These are phyloP conservation scores for Scarus forsteni DNA, from an alignment of 2,797 vertebrate species.

Conservation along the genomic window DNA sequence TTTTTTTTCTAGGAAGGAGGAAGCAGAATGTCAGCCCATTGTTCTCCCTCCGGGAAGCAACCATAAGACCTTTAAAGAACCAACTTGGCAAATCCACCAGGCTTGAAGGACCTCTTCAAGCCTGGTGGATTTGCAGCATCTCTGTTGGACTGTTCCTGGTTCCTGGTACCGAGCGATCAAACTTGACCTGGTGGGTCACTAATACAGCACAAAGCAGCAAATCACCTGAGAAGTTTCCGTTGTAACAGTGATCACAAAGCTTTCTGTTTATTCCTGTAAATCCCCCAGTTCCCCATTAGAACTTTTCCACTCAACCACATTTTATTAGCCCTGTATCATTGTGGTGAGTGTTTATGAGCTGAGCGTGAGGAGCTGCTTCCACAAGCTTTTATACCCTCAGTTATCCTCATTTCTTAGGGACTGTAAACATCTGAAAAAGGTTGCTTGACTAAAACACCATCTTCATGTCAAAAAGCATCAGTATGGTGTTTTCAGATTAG, in stretches of 20 bases:
- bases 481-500: neutral
- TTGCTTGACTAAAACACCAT: neutral
- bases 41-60: slow-evolving; percentile 76
- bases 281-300: slow-evolving; percentile 49
- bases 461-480: neutral
- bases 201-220: slow-evolving; percentile 43
- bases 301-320: slow-evolving; percentile 59
- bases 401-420: slow-evolving; percentile 17
- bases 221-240: slow-evolving; percentile 66
- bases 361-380: slow-evolving; percentile 48
- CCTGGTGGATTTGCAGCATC: slow-evolving; percentile 5
- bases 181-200: slow-evolving; percentile 47
- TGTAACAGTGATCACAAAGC: slow-evolving; percentile 58
- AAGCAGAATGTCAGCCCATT: slow-evolving; percentile 75
- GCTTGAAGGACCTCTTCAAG: slow-evolving; percentile 23
- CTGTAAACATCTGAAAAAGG: slow-evolving; percentile 8
- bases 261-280: slow-evolving; percentile 60
- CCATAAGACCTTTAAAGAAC: slow-evolving; percentile 40
- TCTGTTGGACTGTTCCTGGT: slow-evolving; percentile 49
- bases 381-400: slow-evolving; percentile 21
- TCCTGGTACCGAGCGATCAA: slow-evolving; percentile 55
- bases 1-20: slow-evolving; percentile 74
- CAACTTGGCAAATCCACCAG: slow-evolving; percentile 35
- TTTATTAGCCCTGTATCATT: slow-evolving; percentile 61
- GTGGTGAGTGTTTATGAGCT: slow-evolving; percentile 53